Base-by-base conservation (phyloP, 2,797 vertebrate species). In the Leuciscus waleckii region DNA sequence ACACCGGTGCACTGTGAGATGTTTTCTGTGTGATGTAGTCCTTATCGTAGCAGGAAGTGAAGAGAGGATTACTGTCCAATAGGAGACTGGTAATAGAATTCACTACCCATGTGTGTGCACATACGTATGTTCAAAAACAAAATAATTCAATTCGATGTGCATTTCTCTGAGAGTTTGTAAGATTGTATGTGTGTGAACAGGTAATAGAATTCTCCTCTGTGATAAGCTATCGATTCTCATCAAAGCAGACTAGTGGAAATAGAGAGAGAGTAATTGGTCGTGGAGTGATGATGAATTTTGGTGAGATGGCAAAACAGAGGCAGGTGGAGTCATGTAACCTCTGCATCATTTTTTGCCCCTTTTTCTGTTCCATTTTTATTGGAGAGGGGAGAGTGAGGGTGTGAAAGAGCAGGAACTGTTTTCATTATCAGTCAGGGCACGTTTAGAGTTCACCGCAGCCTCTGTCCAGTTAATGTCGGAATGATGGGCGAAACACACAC, bases 191-290 rank as follows among this genome's bases (percentile, higher is more conserved):
- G 69, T 73, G 35, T 1, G 74, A 83, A 67, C 43, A 85, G 76
- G 90, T 92, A 93, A 93, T 92, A 84, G 91, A 93, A 94, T 90
- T 85, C 88, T 87, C 58, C 81, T 89, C 85, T 89, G 87, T 92
- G 91, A 93, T 88, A 81, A 91, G 90, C 85, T 87, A 90, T 93
- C 92, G 92, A 90, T 93, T 93, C 92, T 93, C 89, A 92, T 94
- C 89, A 91, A 83, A 82, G 79, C 90, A 89, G 87, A 90, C 91
- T 43, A 83, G 83, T 63, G 79, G 85, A 90, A 85, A 87, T 61
- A 54, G 76, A 9, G 29, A 67, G 87, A 87, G 84, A 65, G 82
- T 37, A 69, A 69, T 77, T 68, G 79, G 81, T 76, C 67, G 79
- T 82, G 87, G 67, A 84, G 7, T 0, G 21, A 43, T 75, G 84